Evolutionary conservation across 2,888 invertebrate species (phyloP).

Genomic region (Pyralis farinalis): DNA sequence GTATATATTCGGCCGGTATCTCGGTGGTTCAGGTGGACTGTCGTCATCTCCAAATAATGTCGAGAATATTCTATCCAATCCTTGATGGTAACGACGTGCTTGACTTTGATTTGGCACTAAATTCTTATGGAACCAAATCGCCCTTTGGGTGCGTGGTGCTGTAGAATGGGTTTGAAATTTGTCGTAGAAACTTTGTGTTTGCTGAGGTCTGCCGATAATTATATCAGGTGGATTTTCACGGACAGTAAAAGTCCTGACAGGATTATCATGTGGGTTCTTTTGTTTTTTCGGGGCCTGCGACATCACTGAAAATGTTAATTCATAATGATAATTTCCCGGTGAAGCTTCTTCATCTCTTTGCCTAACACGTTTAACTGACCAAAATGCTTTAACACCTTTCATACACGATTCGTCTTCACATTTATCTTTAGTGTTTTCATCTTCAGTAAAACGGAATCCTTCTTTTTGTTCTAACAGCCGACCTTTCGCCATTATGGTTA

Average conservation of each 20-base stretch:
- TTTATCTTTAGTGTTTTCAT: slow-evolving; percentile 47
- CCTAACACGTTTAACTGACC: slow-evolving; percentile 85
- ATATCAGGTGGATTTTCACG: slow-evolving; percentile 68
- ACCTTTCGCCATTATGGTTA: slow-evolving; percentile 83
- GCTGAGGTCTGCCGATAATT: slow-evolving; percentile 30
- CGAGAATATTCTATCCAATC: slow-evolving; percentile 62
- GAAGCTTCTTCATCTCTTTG: slow-evolving; percentile 78
- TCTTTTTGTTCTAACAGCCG: slow-evolving; percentile 77
- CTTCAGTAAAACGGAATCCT: slow-evolving; percentile 80
- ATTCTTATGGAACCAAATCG: slow-evolving; percentile 66
- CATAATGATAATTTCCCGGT: slow-evolving; percentile 78
- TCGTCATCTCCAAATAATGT: slow-evolving; percentile 63
- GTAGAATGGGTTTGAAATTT: slow-evolving; percentile 16
- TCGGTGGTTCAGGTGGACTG: slow-evolving; percentile 34
- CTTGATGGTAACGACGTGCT: slow-evolving; percentile 37
- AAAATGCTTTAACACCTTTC: slow-evolving; percentile 81
- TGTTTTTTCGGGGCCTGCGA: slow-evolving; percentile 73
- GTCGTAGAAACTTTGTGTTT: slow-evolving; percentile 25
- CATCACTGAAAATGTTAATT: slow-evolving; percentile 84
- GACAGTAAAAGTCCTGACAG: slow-evolving; percentile 84
- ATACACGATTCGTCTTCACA: slow-evolving; percentile 69
- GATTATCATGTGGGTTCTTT: slow-evolving; percentile 71
- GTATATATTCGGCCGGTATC: slow-evolving; percentile 38
- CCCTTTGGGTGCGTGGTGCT: slow-evolving; percentile 43
- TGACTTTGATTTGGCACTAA: slow-evolving; percentile 42